Conservation (phyloP, 1,140 invertebrate genomes). For the Anastrepha ludens region DNA sequence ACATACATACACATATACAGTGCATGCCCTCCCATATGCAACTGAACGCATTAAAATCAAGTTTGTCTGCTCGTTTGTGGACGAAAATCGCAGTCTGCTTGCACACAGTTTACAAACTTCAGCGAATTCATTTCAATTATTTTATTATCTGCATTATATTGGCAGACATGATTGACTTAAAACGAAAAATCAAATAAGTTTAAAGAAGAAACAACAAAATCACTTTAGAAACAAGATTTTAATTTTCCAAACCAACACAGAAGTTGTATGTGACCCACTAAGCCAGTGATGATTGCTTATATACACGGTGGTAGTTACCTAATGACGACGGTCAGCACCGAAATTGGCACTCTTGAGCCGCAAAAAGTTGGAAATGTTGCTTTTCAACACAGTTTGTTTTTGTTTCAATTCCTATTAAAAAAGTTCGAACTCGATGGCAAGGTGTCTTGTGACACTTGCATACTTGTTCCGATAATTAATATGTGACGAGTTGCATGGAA, state of each 20-base stretch:
- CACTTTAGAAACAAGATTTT: conserved; percentile 11
- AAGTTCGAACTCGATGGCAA: neutral
- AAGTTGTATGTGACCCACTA: neutral
- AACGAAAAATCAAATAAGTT: neutral
- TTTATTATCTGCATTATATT: conserved; percentile 18
- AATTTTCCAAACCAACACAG: neutral
- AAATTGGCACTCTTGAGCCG: conserved; percentile 13
- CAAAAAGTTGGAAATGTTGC: too few relatives aligned
- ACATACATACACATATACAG: neutral
- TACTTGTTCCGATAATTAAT: neutral
- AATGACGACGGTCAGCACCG: conserved; percentile 16
- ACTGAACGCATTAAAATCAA: neutral
- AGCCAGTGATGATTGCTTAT: neutral
- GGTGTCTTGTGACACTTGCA: neutral
- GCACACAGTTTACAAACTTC: neutral
- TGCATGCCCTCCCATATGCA: neutral
- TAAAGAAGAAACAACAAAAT: neutral
- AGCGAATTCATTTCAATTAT: conserved; percentile 18
- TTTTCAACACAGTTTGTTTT: too few relatives aligned
- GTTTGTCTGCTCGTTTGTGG: neutral
- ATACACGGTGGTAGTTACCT: neutral
- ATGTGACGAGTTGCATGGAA: too few relatives aligned
- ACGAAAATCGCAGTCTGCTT: neutral
- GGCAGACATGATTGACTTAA: neutral
- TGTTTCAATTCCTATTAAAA: neutral